Percentiles rank a stretch among this genome's conserved stretches.
phyloP scores from a whole-genome alignment of 2,888 invertebrate genomes.

The Myopa tessellatipennis region DNA sequence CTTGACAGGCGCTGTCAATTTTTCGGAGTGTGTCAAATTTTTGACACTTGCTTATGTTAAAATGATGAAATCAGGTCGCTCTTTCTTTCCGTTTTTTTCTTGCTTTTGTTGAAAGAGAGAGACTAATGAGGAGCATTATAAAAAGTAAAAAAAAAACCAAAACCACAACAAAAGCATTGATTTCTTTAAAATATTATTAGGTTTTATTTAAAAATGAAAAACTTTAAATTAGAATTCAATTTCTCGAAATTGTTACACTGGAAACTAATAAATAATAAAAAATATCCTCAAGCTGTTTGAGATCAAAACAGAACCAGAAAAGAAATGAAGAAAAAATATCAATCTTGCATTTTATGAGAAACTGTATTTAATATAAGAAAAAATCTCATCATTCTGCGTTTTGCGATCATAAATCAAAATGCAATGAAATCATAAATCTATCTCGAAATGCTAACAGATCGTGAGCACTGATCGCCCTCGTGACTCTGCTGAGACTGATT shows the following conservation, averaged over 20 bases:
- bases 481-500: not conserved
- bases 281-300: not conserved
- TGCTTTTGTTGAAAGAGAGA: too few species aligned
- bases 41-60: too few species aligned
- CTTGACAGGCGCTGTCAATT: too few species aligned
- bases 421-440: constrained; percentile 41
- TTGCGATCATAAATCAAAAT: constrained; percentile 42
- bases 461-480: constrained; percentile 1
- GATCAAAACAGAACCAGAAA: not conserved
- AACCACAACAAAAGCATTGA: too few species aligned
- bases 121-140: too few species aligned
- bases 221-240: not conserved
- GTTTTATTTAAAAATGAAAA: not conserved
- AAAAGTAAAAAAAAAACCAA: too few species aligned
- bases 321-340: constrained; percentile 19
- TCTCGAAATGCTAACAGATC: constrained; percentile 18
- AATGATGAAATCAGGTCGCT: too few species aligned
- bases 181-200: too few species aligned
- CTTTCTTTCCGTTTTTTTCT: too few species aligned
- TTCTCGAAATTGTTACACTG: not conserved
- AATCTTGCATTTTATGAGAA: constrained; percentile 29
- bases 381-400: constrained; percentile 33
- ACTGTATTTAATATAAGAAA: constrained; percentile 10
- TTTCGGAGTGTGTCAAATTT: too few species aligned
- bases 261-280: not conserved